phyloP scores from a whole-genome alignment of 2,797 vertebrate species.

The Varecia variegata region DNA sequence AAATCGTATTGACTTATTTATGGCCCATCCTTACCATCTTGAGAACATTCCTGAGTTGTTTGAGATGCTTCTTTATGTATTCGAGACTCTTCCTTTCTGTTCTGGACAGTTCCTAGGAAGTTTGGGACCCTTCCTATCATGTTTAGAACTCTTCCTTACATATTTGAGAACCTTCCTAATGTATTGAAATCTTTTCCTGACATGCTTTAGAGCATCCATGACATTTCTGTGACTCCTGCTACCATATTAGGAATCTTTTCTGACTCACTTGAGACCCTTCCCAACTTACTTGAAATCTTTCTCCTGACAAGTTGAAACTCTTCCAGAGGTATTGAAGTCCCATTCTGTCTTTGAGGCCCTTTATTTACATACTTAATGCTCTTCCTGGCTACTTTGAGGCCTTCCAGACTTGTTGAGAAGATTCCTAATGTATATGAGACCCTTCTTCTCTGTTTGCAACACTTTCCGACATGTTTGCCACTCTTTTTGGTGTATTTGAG shows the following conservation, averaged over 20 bases:
- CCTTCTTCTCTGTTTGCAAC: neutral
- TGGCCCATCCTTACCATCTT: neutral
- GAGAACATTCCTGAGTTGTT: neutral
- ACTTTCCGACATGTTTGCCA: neutral
- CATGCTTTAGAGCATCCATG: neutral
- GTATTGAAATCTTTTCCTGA: neutral
- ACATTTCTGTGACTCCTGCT: neutral
- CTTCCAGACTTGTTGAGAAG: neutral
- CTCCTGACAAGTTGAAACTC: neutral
- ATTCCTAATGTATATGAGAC: neutral
- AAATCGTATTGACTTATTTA: neutral
- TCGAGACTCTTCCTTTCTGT: neutral
- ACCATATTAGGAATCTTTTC: neutral
- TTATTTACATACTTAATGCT: constrained; percentile 4
- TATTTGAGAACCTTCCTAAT: neutral
- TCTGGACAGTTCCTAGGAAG: neutral
- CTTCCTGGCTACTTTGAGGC: neutral
- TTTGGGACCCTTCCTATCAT: neutral
- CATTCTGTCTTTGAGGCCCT: neutral
- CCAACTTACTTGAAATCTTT: neutral
- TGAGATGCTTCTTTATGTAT: neutral
- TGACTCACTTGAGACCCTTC: neutral
- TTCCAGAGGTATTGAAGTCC: neutral
- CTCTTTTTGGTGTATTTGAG: neutral
- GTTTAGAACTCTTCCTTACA: neutral